Evolutionary conservation across 2,797 vertebrate species (phyloP).

Genomic region (Thamnophis elegans): DNA sequence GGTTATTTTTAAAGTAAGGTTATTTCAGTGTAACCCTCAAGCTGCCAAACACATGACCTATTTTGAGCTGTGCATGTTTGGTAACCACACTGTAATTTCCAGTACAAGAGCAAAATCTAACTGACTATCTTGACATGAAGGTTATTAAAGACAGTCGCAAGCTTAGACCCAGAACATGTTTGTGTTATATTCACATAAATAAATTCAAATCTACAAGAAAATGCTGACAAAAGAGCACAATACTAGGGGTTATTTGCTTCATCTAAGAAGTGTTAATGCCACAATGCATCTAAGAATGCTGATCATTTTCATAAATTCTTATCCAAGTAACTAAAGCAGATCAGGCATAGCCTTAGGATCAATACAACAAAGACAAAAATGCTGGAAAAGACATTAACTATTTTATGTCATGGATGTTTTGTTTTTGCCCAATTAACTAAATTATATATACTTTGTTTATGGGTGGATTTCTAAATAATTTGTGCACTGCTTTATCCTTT

Average conservation of each 20-base stretch:
- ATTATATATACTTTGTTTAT: not conserved
- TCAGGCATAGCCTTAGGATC: not conserved
- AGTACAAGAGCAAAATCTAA: not conserved
- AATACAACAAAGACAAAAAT: not conserved
- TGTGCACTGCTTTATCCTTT: not conserved
- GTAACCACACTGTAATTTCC: not conserved
- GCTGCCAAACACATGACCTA: slow-evolving; percentile 1
- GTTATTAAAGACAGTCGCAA: not conserved
- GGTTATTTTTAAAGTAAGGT: slow-evolving; percentile 25
- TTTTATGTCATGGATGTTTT: not conserved
- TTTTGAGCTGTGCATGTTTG: not conserved
- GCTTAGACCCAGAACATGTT: not conserved
- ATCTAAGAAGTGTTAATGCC: not conserved
- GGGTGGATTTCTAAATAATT: not conserved
- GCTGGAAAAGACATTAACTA: not conserved
- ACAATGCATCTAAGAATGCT: not conserved
- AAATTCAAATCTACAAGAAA: not conserved
- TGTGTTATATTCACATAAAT: not conserved
- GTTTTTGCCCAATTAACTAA: not conserved
- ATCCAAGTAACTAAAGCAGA: not conserved
- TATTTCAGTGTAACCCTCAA: slow-evolving; percentile 15
- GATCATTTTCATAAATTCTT: not conserved
- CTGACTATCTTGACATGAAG: not conserved
- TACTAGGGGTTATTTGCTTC: not conserved
- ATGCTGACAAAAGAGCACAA: not conserved